A percentile compares a stretch with the other conserved stretches of the same genome.
Conservation (phyloP, 2,888 invertebrate genomes). For the Prostheceraeus crozeri region DNA sequence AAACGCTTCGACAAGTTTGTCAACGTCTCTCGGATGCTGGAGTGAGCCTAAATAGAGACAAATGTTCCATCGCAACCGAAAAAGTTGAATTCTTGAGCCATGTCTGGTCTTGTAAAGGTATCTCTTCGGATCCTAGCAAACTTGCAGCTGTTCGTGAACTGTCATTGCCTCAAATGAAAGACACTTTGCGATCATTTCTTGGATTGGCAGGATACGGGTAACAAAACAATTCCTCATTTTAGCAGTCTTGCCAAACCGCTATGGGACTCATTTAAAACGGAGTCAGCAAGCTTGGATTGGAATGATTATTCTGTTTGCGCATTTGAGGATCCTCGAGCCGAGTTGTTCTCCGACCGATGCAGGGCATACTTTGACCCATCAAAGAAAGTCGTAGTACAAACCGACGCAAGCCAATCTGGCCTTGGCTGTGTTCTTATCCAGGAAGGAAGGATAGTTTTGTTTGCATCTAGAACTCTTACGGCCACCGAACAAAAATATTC, state of each 20-base stretch:
- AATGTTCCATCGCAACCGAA: not conserved
- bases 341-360: no score
- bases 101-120: conserved; percentile 1
- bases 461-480: conserved; percentile 8
- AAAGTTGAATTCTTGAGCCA: conserved; percentile 2
- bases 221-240: conserved; percentile 7
- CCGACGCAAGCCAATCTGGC: conserved; percentile 2
- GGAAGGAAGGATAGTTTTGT: not conserved
- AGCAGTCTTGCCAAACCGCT: conserved; percentile 4
- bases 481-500: conserved; percentile 18
- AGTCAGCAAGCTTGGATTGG: no score
- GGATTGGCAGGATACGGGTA: conserved; percentile 7
- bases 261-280: conserved; percentile 7
- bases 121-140: not conserved
- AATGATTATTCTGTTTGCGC: no score
- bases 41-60: conserved; percentile 6
- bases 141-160: not conserved
- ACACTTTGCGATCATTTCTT: conserved; percentile 13
- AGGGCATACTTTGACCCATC: conserved; percentile 18
- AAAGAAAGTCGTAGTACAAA: conserved; percentile 9
- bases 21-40: not conserved
- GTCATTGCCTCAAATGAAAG: not conserved
- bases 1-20: not conserved
- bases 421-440: no score
- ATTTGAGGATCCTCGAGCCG: conserved; percentile 16